phyloP scores from a whole-genome alignment of 2,113 vertebrate genomes.

The Megaceryle maxima region DNA sequence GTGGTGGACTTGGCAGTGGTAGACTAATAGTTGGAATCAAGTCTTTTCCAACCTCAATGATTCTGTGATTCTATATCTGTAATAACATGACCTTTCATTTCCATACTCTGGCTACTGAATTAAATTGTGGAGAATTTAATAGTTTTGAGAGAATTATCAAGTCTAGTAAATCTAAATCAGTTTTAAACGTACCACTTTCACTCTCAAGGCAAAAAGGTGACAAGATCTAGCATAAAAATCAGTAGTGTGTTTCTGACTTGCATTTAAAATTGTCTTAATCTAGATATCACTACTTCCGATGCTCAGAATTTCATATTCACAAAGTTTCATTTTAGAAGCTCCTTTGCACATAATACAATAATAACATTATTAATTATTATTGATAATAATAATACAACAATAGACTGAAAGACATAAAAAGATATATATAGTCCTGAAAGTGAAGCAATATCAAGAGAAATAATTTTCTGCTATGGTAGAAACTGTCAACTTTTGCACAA shows the following conservation, averaged over 20 bases:
- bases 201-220: neutral
- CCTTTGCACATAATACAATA: neutral
- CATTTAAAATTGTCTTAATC: neutral
- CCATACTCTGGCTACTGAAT: neutral
- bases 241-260: neutral
- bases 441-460: neutral
- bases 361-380: neutral
- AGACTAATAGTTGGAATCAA: no score
- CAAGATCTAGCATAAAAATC: neutral
- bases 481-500: constrained; percentile 14
- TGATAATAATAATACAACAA: neutral
- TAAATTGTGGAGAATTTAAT: neutral
- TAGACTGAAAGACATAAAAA: neutral
- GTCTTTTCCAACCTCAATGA: rapidly evolving
- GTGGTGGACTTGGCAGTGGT: no score
- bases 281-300: neutral
- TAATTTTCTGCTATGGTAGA: neutral
- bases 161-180: neutral
- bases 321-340: neutral
- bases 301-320: neutral
- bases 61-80: neutral
- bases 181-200: neutral
- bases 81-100: neutral
- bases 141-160: neutral
- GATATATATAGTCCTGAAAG: neutral